A percentile compares a stretch with the other conserved stretches of the same genome.
Conservation (phyloP, 2,797 vertebrate genomes). For the Allobates femoralis region DNA sequence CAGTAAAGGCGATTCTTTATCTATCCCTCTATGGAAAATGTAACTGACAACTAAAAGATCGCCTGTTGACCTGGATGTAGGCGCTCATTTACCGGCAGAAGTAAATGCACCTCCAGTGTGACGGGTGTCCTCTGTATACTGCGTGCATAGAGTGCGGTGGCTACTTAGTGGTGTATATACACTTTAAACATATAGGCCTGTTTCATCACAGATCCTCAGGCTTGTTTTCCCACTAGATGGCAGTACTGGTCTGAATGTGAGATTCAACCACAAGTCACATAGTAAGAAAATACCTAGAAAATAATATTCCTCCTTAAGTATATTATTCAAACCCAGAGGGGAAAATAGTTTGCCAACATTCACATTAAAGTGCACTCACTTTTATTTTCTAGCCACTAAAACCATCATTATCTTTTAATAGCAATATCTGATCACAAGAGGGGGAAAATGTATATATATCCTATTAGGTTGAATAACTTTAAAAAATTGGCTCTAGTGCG, state of each 20-base stretch:
- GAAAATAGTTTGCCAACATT: constrained; percentile 3
- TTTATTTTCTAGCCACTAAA: neutral
- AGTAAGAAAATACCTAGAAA: neutral
- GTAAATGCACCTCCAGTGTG: too few species aligned
- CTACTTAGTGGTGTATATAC: too few species aligned
- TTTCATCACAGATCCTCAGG: neutral
- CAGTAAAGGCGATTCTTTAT: constrained; percentile 29
- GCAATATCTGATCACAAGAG: neutral
- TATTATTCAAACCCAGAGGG: neutral
- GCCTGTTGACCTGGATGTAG: too few species aligned
- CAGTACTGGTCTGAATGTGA: constrained; percentile 19
- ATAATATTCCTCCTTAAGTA: neutral
- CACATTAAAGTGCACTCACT: neutral
- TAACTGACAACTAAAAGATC: too few species aligned
- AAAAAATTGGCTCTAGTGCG: neutral
- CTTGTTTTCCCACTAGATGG: constrained; percentile 34
- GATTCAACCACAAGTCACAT: neutral
- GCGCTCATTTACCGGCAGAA: too few species aligned
- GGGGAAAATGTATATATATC: neutral
- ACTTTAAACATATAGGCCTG: neutral
- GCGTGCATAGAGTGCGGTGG: too few species aligned
- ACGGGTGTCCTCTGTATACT: neutral
- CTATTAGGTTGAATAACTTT: neutral
- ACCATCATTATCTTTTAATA: neutral
- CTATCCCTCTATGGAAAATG: constrained; percentile 5